Conservation (phyloP, 1,140 invertebrate species). For the Pectinophora gossypiella region DNA sequence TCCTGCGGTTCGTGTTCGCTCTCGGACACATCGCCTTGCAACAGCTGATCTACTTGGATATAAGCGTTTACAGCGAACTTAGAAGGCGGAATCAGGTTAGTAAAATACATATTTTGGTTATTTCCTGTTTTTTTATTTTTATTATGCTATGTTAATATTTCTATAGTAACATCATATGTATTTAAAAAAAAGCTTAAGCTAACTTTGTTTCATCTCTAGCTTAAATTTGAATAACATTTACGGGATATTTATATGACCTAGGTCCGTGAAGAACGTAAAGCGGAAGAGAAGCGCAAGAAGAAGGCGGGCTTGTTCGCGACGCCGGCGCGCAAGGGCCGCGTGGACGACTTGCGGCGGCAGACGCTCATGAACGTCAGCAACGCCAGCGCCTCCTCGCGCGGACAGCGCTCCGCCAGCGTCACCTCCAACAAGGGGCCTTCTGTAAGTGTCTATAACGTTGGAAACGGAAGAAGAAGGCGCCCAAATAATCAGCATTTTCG, state of each 20-base stretch:
- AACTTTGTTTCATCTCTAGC: no score
- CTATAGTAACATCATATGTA: no score
- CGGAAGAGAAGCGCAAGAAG: slow-evolving; percentile 61
- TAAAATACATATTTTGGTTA: no score
- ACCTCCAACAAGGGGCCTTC: slow-evolving; percentile 43
- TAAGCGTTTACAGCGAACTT: slow-evolving; percentile 80
- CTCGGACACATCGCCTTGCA: slow-evolving; percentile 84
- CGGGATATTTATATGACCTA: slow-evolving; percentile 14
- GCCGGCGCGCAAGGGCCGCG: slow-evolving; percentile 36
- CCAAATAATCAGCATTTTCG: no score
- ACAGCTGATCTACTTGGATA: slow-evolving; percentile 87
- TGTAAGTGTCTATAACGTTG: slow-evolving; percentile 29
- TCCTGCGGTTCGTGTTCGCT: slow-evolving; percentile 81
- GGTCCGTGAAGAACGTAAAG: slow-evolving; percentile 61
- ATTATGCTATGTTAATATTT: no score
- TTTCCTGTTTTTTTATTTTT: neutral
- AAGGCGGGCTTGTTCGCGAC: slow-evolving; percentile 52
- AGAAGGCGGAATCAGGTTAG: slow-evolving; percentile 67
- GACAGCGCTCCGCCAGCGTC: slow-evolving; percentile 48
- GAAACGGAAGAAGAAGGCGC: no score
- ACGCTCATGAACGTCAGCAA: slow-evolving; percentile 60
- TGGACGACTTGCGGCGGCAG: slow-evolving; percentile 46
- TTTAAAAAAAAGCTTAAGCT: no score
- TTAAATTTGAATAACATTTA: no score
- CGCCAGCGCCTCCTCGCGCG: slow-evolving; percentile 54